Evolutionary conservation across 2,888 invertebrate genomes (phyloP), one percentile per base, ranked within the genome.

Genomic region (Odontothrips loti): DNA sequence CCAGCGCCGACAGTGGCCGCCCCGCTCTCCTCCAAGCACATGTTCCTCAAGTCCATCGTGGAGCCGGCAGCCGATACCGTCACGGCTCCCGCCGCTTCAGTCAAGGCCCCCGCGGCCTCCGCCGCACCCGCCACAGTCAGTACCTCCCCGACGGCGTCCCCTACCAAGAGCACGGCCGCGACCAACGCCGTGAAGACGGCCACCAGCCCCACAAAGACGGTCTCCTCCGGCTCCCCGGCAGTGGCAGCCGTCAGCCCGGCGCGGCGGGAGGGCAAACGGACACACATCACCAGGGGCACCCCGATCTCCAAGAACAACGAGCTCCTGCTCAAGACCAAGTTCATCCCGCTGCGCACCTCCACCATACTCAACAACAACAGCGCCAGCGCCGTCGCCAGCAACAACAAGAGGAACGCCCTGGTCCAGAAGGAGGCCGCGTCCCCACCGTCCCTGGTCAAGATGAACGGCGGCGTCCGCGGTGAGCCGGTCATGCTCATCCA

Each of bases 301-400:
- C 81, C 84, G 47, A 82, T 85, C 17, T 84, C 85, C 27, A 84
- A 84, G 81, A 83, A 82, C 11, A 84, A 85, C 79, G 85, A 85
- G 80, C 83, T 83, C 34, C 83, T 83, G 43, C 84, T 84, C 80
- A 84, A 84, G 63, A 85, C 84, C 34, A 82, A 83, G 80, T 83
- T 82, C 81, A 83, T 75, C 23, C 81, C 79, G 29, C 79, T 82
- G 20, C 79, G 51, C 48, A 51, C 79, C n/a, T 27, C 80, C 17
- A 81, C 81, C 29, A 80, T 81, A 17, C 81, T 75, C 79, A 75
- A 15, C 78, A 81, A 82, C 12, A 81, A 78, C 20, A 80, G 81
- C 12, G 29, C 79, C 79, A 81, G 82, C 51, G 82, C 82, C 47
- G 83, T 82, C 80, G 82, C 83, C 34, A 43, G 81, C 58, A 83